Conservation (phyloP, 2,113 vertebrate species). For the Callipepla squamata region DNA sequence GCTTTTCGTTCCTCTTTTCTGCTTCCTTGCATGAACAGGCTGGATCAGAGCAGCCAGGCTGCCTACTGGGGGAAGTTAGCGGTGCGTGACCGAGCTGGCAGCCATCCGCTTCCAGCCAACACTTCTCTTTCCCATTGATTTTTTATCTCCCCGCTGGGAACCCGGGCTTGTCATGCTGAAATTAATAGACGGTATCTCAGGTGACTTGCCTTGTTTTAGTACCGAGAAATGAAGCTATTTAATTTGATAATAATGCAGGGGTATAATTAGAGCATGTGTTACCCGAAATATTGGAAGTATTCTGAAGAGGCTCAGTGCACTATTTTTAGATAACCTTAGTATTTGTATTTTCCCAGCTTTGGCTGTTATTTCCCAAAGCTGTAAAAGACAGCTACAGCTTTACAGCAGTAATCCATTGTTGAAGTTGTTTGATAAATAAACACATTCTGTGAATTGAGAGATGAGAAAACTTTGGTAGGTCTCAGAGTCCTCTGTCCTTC, state of each 20-base stretch:
- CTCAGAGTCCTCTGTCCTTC: neutral
- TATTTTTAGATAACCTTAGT: slow-evolving; percentile 62
- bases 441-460: neutral
- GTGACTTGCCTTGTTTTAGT: slow-evolving; percentile 48
- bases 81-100: neutral
- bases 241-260: slow-evolving; percentile 14
- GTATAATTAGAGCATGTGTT: slow-evolving; percentile 58
- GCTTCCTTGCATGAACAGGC: neutral
- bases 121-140: slow-evolving; percentile 3
- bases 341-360: slow-evolving; percentile 29
- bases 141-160: neutral
- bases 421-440: neutral
- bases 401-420: neutral
- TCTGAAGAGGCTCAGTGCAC: slow-evolving; percentile 44
- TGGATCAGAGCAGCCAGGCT: neutral
- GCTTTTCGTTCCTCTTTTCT: neutral
- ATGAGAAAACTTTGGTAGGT: neutral
- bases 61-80: neutral
- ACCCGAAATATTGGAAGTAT: slow-evolving; percentile 34
- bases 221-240: slow-evolving; percentile 1
- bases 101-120: neutral
- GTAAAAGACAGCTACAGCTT: neutral
- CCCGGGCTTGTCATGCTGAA: neutral
- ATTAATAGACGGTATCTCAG: slow-evolving; percentile 36
- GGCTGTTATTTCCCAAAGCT: neutral